Evolutionary conservation across 2,797 vertebrate species (phyloP).

Genomic region (Perodicticus potto): DNA sequence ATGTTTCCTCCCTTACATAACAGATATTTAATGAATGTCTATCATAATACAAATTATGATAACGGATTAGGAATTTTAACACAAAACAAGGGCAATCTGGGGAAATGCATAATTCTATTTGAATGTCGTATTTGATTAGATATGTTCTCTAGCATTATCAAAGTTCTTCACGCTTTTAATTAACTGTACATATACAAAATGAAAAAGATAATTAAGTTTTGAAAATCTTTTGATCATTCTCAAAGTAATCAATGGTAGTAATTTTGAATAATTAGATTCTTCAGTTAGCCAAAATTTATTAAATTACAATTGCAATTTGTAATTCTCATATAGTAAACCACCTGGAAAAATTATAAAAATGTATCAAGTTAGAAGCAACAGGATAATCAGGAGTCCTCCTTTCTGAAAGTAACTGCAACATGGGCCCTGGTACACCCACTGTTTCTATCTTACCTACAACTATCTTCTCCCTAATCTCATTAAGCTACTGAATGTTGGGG

Average conservation of each 20-base stretch:
- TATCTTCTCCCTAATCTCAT: not conserved
- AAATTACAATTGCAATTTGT: constrained; percentile 48
- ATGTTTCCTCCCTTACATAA: not conserved
- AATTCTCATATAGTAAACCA: constrained; percentile 26
- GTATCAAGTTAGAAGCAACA: not conserved
- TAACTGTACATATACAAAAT: not conserved
- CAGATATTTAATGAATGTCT: not conserved
- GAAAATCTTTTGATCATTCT: constrained; percentile 35
- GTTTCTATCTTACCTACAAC: not conserved
- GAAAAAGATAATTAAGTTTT: constrained; percentile 46
- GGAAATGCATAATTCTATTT: not conserved
- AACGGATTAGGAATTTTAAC: not conserved
- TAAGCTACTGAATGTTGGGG: not conserved
- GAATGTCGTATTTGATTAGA: not conserved
- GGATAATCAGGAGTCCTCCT: not conserved
- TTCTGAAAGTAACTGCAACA: not conserved
- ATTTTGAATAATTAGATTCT: constrained; percentile 8
- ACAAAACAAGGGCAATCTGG: not conserved
- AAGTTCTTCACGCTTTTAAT: constrained; percentile 40
- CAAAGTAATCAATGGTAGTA: not conserved
- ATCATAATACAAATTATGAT: not conserved
- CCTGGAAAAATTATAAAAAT: constrained; percentile 14
- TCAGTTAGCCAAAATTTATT: not conserved
- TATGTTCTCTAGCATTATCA: not conserved
- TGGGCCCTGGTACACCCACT: not conserved